Percentiles rank a stretch among this genome's conserved stretches.
These are phyloP conservation scores for Serripes groenlandicus DNA, from an alignment of 2,888 invertebrate genomes.

Conservation along the genomic window DNA sequence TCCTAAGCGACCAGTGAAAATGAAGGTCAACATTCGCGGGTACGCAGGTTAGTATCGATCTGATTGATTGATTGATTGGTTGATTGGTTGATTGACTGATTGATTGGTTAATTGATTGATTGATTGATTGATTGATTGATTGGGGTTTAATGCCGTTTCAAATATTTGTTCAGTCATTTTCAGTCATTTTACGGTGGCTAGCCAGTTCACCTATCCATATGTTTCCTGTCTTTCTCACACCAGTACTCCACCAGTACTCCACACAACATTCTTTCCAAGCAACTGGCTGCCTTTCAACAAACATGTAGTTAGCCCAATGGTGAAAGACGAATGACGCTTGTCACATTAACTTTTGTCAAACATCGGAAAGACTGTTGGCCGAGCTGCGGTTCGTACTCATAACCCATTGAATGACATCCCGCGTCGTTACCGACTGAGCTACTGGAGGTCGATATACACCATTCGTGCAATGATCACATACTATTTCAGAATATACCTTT, in stretches of 20 bases:
- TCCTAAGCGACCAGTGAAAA: no score
- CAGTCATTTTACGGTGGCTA: not conserved
- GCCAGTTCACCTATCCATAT: not conserved
- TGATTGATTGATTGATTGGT: no score
- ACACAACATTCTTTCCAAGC: not conserved
- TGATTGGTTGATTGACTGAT: no score
- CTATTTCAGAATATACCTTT: no score
- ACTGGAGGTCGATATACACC: no score
- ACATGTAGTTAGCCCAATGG: not conserved
- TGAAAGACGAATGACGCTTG: not conserved
- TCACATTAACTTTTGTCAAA: not conserved
- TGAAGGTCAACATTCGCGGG: no score
- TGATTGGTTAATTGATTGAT: no score
- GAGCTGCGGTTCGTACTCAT: not conserved
- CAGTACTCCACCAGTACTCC: not conserved
- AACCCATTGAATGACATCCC: not conserved
- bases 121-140: not conserved
- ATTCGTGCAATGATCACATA: no score
- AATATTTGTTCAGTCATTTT: not conserved
- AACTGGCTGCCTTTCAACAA: not conserved
- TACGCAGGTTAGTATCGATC: no score
- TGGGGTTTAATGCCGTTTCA: not conserved
- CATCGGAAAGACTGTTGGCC: not conserved
- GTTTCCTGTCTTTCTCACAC: not conserved
- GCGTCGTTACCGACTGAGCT: not conserved